phyloP scores from a whole-genome alignment of 2,888 invertebrate species.

The Conus canariensis region DNA sequence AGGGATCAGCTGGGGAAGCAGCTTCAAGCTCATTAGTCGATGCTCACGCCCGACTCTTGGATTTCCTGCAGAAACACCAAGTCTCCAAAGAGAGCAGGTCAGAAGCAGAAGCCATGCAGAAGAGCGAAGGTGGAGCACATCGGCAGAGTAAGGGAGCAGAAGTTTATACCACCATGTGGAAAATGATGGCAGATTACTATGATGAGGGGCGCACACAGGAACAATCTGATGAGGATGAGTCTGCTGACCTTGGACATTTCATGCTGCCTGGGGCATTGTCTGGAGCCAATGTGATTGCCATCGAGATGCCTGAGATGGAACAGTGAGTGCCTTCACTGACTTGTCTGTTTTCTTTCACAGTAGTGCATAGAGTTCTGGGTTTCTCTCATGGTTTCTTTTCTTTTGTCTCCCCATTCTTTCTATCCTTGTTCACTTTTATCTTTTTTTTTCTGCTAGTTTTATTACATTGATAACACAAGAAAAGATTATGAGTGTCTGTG shows the following conservation, averaged over 20 bases:
- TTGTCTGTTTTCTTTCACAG: too few relatives aligned
- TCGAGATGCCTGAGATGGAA: constrained; percentile 49
- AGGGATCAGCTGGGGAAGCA: too few relatives aligned
- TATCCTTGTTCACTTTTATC: not conserved
- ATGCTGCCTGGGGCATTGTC: constrained; percentile 49
- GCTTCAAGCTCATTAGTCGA: too few relatives aligned
- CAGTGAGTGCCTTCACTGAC: constrained; percentile 6
- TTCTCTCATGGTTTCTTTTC: not conserved
- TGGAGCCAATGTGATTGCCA: constrained; percentile 51
- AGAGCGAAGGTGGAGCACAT: not conserved
- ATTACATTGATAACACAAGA: too few relatives aligned
- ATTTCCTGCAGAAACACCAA: too few relatives aligned
- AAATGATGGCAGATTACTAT: not conserved
- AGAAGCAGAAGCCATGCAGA: not conserved
- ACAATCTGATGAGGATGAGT: not conserved
- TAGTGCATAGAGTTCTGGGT: not conserved
- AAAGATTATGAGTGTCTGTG: too few relatives aligned
- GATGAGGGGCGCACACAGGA: not conserved
- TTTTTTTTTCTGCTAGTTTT: too few relatives aligned
- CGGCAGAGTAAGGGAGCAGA: not conserved
- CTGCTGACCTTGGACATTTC: not conserved
- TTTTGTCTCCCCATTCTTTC: not conserved
- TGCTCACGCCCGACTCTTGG: too few relatives aligned
- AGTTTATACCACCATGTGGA: not conserved
- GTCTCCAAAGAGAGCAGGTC: too few relatives aligned